Evolutionary conservation across 1,140 invertebrate species (phyloP).

Genomic region (Metaphire vulgaris): DNA sequence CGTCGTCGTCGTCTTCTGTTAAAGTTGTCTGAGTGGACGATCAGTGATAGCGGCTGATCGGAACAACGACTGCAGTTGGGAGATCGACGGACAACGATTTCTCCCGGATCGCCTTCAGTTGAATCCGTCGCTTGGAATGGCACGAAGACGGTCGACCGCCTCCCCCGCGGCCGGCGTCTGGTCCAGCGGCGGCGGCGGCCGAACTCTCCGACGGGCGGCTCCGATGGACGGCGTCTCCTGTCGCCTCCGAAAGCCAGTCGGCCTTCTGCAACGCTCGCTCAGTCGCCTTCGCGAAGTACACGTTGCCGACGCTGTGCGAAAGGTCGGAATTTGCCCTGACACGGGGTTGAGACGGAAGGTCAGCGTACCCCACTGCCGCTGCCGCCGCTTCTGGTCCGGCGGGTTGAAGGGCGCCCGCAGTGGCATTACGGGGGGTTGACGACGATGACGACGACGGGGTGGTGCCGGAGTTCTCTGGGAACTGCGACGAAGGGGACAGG

Average conservation of each 20-base stretch:
- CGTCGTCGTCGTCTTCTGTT: too few relatives aligned
- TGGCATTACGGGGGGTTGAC: too few relatives aligned
- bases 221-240: not conserved
- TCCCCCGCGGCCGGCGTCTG: too few relatives aligned
- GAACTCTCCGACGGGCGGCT: not conserved
- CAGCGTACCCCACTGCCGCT: too few relatives aligned
- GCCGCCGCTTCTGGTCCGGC: not conserved
- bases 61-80: not conserved
- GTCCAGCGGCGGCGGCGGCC: too few relatives aligned
- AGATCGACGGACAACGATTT: slow-evolving; percentile 19
- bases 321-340: not conserved
- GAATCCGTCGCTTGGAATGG: slow-evolving; percentile 12
- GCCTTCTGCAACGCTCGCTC: not conserved
- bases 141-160: not conserved
- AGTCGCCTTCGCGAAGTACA: not conserved
- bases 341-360: not conserved
- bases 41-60: too few relatives aligned
- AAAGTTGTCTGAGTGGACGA: too few relatives aligned
- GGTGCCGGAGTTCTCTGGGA: not conserved
- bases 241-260: not conserved
- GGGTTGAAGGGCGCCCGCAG: too few relatives aligned
- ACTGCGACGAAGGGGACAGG: not conserved
- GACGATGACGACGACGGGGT: not conserved
- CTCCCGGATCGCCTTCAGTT: slow-evolving; percentile 20
- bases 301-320: not conserved